Percentiles rank a stretch among this genome's conserved stretches.
phyloP scores from a whole-genome alignment of 2,113 vertebrate species.

The Dipodomys stephensi region DNA sequence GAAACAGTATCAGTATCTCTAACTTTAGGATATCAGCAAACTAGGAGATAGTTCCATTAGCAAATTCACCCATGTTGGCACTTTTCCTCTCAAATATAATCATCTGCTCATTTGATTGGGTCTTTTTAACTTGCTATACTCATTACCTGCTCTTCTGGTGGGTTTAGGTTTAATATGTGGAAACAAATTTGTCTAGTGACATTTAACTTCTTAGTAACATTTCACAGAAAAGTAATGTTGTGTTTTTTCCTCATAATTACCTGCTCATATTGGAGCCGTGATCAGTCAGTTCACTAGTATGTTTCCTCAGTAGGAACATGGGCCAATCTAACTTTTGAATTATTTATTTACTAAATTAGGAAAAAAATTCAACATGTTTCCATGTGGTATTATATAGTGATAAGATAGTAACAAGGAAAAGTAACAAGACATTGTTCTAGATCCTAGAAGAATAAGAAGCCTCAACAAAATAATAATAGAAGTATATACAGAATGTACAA shows the following conservation, averaged over 20 bases:
- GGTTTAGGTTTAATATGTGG: constrained; percentile 14
- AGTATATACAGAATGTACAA: constrained; percentile 19
- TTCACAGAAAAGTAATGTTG: constrained; percentile 34
- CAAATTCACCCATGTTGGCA: constrained; percentile 31
- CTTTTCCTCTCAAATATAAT: constrained; percentile 1
- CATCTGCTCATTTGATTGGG: not conserved
- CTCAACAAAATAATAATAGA: constrained; percentile 5
- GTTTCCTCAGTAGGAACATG: constrained; percentile 43
- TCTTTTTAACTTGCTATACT: not conserved
- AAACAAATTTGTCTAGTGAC: not conserved
- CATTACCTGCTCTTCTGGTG: not conserved
- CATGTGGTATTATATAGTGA: not conserved
- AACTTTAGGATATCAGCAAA: too few relatives aligned
- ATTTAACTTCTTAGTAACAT: constrained; percentile 39
- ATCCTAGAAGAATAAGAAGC: not conserved
- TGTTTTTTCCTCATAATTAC: constrained; percentile 54
- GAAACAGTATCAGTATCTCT: not conserved
- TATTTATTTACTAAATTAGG: constrained; percentile 49
- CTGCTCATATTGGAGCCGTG: constrained; percentile 30
- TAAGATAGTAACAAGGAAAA: not conserved
- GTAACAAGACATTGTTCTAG: not conserved
- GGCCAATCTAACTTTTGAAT: constrained; percentile 21
- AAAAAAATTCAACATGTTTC: constrained; percentile 33
- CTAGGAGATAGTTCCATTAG: not conserved
- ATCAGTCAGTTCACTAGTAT: constrained; percentile 68